A percentile compares a stretch with the other conserved stretches of the same genome.
Conservation (phyloP, 1,140 invertebrate species). For the Drosophila serrata region DNA sequence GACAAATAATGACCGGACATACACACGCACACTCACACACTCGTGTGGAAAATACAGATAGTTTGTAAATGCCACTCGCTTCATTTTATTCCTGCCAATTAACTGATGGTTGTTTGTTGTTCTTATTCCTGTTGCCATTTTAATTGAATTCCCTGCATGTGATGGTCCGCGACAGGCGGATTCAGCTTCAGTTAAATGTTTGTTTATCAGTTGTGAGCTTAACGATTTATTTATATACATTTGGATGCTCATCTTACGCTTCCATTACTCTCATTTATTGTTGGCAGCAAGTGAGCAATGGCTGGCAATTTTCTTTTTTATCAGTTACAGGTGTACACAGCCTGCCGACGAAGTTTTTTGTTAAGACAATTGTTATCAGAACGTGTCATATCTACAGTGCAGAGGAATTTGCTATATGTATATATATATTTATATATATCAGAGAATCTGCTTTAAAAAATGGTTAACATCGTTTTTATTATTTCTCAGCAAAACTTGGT, state of each 20-base stretch:
- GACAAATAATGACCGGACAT: conserved; percentile 19
- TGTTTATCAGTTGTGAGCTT: conserved; percentile 39
- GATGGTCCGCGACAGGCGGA: conserved; percentile 17
- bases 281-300: conserved; percentile 3
- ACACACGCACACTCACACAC: not conserved
- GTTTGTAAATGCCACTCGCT: conserved; percentile 9
- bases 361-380: conserved; percentile 9
- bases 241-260: conserved; percentile 5
- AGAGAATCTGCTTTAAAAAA: not conserved
- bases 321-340: conserved; percentile 1
- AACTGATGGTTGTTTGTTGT: conserved; percentile 34
- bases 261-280: not conserved
- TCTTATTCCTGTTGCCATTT: conserved; percentile 32
- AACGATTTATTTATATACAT: conserved; percentile 37
- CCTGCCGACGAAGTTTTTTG: no score
- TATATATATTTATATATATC: no score
- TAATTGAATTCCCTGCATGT: conserved; percentile 32
- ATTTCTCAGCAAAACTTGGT: not conserved
- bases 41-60: conserved; percentile 15
- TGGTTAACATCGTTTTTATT: not conserved
- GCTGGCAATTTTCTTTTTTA: conserved; percentile 13
- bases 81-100: conserved; percentile 41
- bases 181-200: conserved; percentile 19
- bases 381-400: not conserved
- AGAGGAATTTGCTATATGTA: not conserved